Evolutionary conservation across 2,113 vertebrate genomes (phyloP), one percentile per base, ranked within the genome.

Genomic region (Suncus etruscus): DNA sequence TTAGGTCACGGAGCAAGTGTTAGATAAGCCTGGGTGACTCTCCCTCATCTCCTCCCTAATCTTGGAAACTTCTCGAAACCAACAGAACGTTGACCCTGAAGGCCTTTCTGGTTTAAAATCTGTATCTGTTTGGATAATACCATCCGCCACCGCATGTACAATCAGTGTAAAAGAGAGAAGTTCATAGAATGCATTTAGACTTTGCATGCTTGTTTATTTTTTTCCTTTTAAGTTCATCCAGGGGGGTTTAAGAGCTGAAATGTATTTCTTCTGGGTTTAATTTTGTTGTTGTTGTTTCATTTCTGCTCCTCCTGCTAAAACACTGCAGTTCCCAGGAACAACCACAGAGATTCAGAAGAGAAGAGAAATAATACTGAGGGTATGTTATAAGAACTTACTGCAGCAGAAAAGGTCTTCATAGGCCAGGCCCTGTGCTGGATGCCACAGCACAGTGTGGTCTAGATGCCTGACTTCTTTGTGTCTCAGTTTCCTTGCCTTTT

Each of bases 271-370:
- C 58, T 11, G 70, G 51, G 51, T 58, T 92, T 76, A 61, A 66
- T 58, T 93, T 91, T 74, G 73, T 83, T 80, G 29, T n/a, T 78
- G 82, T 89, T 86, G 24, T 70, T 94, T 74, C 72, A 51, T 83
- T 80, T 75, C 45, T 58, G 47, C 74, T 79, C 83, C 72, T 86
- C 29, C 83, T 68, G 75, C 77, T 66, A 32, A 80, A 86, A 86
- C 79, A 66, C 20, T 76, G 68, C 47, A 48, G 2, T 70, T 92
- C 79, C 18, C 73, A 83, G 84, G 84, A 79, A 75, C 32, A 22
- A 45, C 81, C 72, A 45, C 50, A 80, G n/a, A 80, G 68, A 76
- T 80, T 68, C 61, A 80, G 89, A 80, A 68, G 72, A 73, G 31
- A 70, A 54, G 8, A 24, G 61, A 69, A 58, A 68, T 1, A 3